Conservation (phyloP, 2,113 vertebrate genomes). For the Ophthalmolycus amberensis region DNA sequence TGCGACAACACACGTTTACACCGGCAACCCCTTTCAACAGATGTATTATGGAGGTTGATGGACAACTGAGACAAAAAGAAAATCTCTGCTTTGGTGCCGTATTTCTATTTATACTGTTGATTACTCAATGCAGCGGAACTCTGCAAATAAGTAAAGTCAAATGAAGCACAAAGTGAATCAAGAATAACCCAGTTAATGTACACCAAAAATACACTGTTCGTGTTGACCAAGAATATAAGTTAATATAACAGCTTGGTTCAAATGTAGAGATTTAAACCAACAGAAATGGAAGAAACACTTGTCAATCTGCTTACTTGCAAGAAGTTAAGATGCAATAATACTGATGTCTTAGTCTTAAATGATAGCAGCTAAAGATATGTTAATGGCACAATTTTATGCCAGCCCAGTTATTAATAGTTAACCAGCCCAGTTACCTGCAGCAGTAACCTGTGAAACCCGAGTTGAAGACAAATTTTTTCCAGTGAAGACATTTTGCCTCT, state of each 20-base stretch:
- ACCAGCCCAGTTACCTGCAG: not conserved
- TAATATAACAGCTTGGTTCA: not conserved
- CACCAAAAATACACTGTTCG: not conserved
- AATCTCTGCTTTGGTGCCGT: not conserved
- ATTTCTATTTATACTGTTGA: constrained; percentile 42
- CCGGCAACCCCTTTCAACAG: constrained; percentile 37
- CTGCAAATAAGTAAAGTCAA: not conserved
- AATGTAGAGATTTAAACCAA: not conserved
- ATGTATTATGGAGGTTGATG: constrained; percentile 19
- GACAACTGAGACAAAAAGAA: constrained; percentile 25
- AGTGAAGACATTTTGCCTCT: constrained; percentile 33
- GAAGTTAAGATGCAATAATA: not conserved
- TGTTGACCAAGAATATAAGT: not conserved
- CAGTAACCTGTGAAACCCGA: constrained; percentile 7
- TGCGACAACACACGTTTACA: constrained; percentile 47
- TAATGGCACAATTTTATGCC: not conserved
- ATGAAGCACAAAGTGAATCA: not conserved
- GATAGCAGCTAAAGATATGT: not conserved
- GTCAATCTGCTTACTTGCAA: not conserved
- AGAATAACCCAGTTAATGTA: not conserved
- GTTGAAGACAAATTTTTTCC: not conserved
- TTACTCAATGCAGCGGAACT: constrained; percentile 5
- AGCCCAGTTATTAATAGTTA: not conserved
- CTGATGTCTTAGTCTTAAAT: not conserved
- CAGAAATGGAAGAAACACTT: not conserved